Evolutionary conservation across 2,888 invertebrate genomes (phyloP).

Genomic region (Octonoba sinensis): DNA sequence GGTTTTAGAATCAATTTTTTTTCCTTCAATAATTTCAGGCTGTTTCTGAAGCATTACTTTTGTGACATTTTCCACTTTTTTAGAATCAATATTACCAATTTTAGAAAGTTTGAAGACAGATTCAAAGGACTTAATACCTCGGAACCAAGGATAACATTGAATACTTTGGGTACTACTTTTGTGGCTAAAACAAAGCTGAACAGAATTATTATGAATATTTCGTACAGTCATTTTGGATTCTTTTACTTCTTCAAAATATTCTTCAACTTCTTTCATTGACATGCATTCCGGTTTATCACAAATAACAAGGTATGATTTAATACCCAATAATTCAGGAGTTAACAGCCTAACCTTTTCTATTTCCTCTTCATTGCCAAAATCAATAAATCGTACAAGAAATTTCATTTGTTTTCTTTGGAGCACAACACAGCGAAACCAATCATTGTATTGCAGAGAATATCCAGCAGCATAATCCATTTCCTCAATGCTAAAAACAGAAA

Average conservation of each 20-base stretch:
- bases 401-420: slow-evolving; percentile 21
- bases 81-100: not conserved
- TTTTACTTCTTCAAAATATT: not conserved
- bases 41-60: no score
- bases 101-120: not conserved
- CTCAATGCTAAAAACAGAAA: slow-evolving; percentile 33
- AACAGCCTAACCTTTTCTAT: slow-evolving; percentile 13
- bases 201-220: not conserved
- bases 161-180: not conserved
- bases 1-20: not conserved
- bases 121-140: not conserved
- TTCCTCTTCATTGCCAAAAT: slow-evolving; percentile 51
- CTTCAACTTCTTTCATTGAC: slow-evolving; percentile 4
- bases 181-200: slow-evolving; percentile 9
- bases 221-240: not conserved
- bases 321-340: slow-evolving; percentile 1
- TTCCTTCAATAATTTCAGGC: not conserved
- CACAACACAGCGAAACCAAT: slow-evolving; percentile 32
- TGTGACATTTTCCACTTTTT: not conserved
- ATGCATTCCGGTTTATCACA: slow-evolving; percentile 16
- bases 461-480: slow-evolving; percentile 51
- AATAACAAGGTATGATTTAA: slow-evolving; percentile 24
- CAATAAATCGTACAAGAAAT: slow-evolving; percentile 45
- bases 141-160: slow-evolving; percentile 41
- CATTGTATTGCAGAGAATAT: slow-evolving; percentile 12